Evolutionary conservation across 2,888 invertebrate genomes (phyloP).

Genomic region (Corbicula japonica): DNA sequence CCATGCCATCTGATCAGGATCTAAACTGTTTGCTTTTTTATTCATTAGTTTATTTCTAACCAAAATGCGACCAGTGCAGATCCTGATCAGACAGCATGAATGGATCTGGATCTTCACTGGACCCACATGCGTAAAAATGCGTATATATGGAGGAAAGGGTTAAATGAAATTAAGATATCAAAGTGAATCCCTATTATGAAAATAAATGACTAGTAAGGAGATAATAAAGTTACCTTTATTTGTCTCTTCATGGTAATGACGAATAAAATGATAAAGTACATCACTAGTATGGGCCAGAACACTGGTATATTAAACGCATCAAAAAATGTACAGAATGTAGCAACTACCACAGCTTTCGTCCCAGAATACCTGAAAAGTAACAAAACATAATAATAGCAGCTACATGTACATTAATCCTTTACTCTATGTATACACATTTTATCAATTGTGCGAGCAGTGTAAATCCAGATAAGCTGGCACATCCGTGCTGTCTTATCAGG

Average conservation of each 20-base stretch:
- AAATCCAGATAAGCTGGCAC: too few relatives aligned
- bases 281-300: slow-evolving; percentile 99
- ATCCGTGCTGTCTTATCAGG: too few relatives aligned
- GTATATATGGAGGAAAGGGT: background rate
- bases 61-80: background rate
- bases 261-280: slow-evolving; percentile 99
- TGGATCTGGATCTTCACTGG: too few relatives aligned
- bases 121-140: too few relatives aligned
- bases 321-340: slow-evolving; percentile 97
- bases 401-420: background rate
- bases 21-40: too few relatives aligned
- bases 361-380: slow-evolving; percentile 91
- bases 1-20: too few relatives aligned
- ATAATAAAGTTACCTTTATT: slow-evolving; percentile 93
- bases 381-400: too few relatives aligned
- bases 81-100: background rate
- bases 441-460: too few relatives aligned
- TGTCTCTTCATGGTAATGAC: slow-evolving; percentile 99
- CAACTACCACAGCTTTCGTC: slow-evolving; percentile 96
- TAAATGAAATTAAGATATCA: background rate
- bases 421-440: too few relatives aligned
- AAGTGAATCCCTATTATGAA: background rate
- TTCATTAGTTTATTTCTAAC: too few relatives aligned
- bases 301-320: slow-evolving; percentile 99
- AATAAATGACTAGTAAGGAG: background rate